phyloP scores from a whole-genome alignment of 2,113 vertebrate species.

The Archilochus colubris region DNA sequence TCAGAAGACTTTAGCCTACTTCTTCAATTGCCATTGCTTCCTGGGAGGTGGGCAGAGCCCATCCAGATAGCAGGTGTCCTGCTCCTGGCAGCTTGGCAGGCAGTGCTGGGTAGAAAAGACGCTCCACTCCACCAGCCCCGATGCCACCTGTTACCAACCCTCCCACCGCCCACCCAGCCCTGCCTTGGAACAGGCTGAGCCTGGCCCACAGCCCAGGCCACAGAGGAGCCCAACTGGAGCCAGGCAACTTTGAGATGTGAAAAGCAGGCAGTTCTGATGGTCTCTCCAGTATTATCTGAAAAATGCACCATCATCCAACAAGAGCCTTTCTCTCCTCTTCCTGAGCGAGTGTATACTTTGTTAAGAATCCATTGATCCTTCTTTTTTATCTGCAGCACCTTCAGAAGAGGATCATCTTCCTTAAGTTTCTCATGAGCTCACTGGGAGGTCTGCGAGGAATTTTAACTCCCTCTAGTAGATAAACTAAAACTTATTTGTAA shows the following conservation, averaged over 20 bases:
- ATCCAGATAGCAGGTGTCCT: constrained; percentile 11
- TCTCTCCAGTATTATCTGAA: neutral
- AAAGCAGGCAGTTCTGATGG: neutral
- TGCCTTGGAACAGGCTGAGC: constrained; percentile 16
- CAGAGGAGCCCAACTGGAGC: neutral
- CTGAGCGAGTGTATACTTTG: neutral
- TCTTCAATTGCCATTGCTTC: neutral
- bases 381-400: neutral
- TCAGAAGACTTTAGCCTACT: constrained; percentile 16
- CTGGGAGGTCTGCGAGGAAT: neutral
- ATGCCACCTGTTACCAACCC: constrained; percentile 26
- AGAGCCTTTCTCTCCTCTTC: neutral
- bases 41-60: constrained; percentile 5
- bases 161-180: neutral
- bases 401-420: neutral
- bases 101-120: neutral
- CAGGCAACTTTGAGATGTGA: neutral
- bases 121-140: neutral
- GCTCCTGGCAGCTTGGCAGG: neutral
- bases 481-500: neutral
- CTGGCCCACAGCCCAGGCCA: neutral
- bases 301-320: neutral
- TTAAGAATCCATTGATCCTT: neutral
- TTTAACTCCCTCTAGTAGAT: neutral
- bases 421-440: neutral